Conservation (phyloP, 2,888 invertebrate species). For the Crossocerus cetratus region DNA sequence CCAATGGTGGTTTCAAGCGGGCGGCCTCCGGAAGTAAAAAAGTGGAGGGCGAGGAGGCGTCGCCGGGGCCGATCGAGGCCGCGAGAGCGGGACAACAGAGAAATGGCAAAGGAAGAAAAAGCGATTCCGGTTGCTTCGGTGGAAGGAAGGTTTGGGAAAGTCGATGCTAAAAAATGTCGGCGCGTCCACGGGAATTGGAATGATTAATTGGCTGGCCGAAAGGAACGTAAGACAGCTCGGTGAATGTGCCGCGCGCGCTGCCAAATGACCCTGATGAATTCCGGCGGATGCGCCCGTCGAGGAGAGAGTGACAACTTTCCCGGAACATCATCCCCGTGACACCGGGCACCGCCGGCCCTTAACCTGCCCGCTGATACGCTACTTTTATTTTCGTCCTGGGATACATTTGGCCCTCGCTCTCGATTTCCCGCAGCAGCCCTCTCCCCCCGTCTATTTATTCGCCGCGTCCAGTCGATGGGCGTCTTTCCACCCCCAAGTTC, state of each 20-base stretch:
- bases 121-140: not conserved
- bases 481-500: too few species aligned
- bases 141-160: constrained; percentile 10
- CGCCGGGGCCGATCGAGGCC: not conserved
- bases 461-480: not conserved
- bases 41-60: not conserved
- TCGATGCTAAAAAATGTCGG: constrained; percentile 31
- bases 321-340: not conserved
- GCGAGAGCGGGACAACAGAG: not conserved
- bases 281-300: constrained; percentile 12
- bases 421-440: not conserved
- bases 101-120: not conserved
- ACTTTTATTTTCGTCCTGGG: not conserved
- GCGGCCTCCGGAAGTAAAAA: constrained; percentile 12
- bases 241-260: constrained; percentile 11
- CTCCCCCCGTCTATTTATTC: not conserved
- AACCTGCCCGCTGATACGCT: not conserved
- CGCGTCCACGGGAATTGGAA: constrained; percentile 12
- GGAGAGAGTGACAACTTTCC: constrained; percentile 1
- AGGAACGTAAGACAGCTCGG: constrained; percentile 19
- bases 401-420: constrained; percentile 1
- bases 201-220: constrained; percentile 36
- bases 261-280: constrained; percentile 36
- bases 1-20: not conserved
- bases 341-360: not conserved